These are phyloP conservation scores for Pectinophora gossypiella DNA, from an alignment of 1,140 invertebrate genomes.

Conservation along the genomic window DNA sequence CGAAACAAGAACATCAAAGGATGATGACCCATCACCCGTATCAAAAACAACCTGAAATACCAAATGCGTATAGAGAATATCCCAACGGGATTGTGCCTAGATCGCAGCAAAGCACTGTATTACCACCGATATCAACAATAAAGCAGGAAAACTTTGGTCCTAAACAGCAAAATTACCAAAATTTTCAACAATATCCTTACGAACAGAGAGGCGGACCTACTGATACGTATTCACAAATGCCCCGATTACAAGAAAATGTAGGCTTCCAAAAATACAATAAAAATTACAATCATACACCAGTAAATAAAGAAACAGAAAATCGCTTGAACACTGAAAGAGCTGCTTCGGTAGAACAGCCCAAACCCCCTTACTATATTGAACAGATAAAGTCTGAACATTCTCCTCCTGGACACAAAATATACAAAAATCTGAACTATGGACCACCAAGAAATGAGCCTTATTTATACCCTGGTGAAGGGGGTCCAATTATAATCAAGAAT, in stretches of 20 bases:
- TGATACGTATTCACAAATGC: slow-evolving; percentile 41
- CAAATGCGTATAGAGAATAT: slow-evolving; percentile 43
- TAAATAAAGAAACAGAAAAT: slow-evolving; percentile 33
- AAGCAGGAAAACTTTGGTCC: slow-evolving; percentile 68
- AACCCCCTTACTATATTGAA: slow-evolving; percentile 69
- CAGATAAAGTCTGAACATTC: slow-evolving; percentile 75
- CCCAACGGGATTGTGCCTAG: slow-evolving; percentile 38
- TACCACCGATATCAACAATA: slow-evolving; percentile 73
- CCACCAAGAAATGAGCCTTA: slow-evolving; percentile 68
- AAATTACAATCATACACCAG: slow-evolving; percentile 35
- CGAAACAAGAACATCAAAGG: slow-evolving; percentile 43
- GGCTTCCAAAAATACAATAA: slow-evolving; percentile 65
- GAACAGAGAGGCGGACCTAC: slow-evolving; percentile 35
- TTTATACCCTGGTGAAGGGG: slow-evolving; percentile 80
- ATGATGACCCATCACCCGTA: slow-evolving; percentile 33
- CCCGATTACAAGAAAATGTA: slow-evolving; percentile 42
- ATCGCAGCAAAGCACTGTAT: slow-evolving; percentile 44
- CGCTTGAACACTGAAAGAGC: slow-evolving; percentile 27
- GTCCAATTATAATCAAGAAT: slow-evolving; percentile 77
- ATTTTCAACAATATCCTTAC: slow-evolving; percentile 45
- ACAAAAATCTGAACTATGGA: slow-evolving; percentile 65
- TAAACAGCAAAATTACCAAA: slow-evolving; percentile 40
- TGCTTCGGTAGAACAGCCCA: slow-evolving; percentile 36
- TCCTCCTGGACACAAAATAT: slow-evolving; percentile 72
- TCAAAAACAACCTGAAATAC: slow-evolving; percentile 40